These are phyloP conservation scores for Geococcyx californianus DNA, from an alignment of 2,113 vertebrate genomes.

Conservation along the genomic window DNA sequence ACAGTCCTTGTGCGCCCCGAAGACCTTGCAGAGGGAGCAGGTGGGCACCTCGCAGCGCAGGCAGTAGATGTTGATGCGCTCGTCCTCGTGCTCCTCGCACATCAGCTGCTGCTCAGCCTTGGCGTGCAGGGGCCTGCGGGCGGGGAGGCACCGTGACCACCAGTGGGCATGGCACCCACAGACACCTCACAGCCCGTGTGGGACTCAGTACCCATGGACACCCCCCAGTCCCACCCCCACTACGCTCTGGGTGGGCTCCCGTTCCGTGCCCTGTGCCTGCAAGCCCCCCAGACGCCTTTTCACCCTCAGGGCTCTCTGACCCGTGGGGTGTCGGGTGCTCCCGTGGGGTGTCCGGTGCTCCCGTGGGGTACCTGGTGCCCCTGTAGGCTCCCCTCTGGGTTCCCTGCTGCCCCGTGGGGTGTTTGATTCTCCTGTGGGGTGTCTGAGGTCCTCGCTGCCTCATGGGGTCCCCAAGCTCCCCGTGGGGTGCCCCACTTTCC, in stretches of 20 bases:
- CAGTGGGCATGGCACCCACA: neutral
- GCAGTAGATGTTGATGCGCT: slow-evolving; percentile 93
- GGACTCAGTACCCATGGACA: no score
- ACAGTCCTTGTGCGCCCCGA: slow-evolving; percentile 88
- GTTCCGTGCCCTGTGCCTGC: neutral
- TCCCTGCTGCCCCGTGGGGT: no score
- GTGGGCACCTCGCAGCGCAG: slow-evolving; percentile 87
- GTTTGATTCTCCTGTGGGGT: no score
- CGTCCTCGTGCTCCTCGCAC: slow-evolving; percentile 89
- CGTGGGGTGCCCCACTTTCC: no score
- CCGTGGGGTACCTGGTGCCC: no score
- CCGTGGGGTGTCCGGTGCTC: no score
- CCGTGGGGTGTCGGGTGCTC: neutral
- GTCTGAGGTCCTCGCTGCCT: no score
- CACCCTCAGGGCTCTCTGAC: accelerated
- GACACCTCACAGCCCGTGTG: neutral
- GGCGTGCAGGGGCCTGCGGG: slow-evolving; percentile 76
- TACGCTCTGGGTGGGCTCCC: neutral
- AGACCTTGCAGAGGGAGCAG: slow-evolving; percentile 95
- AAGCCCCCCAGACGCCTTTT: neutral
- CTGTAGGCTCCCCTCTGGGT: no score
- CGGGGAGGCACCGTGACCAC: neutral
- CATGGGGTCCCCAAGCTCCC: no score
- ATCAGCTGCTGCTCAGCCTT: slow-evolving; percentile 84
- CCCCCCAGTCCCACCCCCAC: no score